Percentiles rank a stretch among this genome's conserved stretches.
phyloP scores from a whole-genome alignment of 2,113 vertebrate species.

The Corythaeola cristata region DNA sequence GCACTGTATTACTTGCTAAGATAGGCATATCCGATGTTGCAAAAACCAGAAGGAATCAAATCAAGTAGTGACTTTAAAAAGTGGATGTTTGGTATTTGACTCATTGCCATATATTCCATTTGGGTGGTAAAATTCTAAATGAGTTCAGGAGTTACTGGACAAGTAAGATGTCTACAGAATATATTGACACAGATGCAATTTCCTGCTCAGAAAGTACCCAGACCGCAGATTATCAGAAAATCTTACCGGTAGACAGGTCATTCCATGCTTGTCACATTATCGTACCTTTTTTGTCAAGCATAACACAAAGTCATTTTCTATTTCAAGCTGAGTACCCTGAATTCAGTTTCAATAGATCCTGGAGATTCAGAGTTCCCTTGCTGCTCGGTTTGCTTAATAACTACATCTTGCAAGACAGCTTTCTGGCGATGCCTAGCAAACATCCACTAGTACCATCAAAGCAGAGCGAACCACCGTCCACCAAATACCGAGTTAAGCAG shows the following conservation, averaged over 20 bases:
- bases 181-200: neutral
- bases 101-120: neutral
- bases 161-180: neutral
- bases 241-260: neutral
- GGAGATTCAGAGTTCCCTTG: neutral
- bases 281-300: neutral
- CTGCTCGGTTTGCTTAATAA: neutral
- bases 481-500: neutral
- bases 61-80: neutral
- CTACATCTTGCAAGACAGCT: neutral
- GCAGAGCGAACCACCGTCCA: neutral
- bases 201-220: neutral
- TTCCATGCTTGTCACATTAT: neutral
- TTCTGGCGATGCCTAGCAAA: neutral
- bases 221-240: neutral
- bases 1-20: neutral
- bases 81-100: neutral
- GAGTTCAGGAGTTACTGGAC: neutral
- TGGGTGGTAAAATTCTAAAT: neutral
- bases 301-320: neutral
- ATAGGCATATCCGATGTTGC: neutral
- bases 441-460: neutral
- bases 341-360: neutral
- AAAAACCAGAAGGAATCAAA: neutral
- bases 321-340: neutral